Conservation (phyloP, 1,140 invertebrate genomes). For the Harpegnathos saltator region DNA sequence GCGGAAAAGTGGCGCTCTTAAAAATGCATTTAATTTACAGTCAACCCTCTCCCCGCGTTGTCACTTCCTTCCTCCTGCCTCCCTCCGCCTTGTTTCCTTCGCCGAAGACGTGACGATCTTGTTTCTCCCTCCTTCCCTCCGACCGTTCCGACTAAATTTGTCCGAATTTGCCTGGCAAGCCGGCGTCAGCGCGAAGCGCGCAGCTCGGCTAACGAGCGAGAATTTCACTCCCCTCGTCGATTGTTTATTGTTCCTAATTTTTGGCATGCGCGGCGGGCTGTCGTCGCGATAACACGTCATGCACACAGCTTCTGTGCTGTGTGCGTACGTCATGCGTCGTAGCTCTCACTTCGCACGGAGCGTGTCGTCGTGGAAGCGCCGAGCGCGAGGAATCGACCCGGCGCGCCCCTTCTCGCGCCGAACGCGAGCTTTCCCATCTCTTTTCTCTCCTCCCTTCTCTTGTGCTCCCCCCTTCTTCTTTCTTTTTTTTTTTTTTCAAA, state of each 20-base stretch:
- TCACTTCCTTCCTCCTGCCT: too few species aligned
- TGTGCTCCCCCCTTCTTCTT: too few species aligned
- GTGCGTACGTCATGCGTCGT: too few species aligned
- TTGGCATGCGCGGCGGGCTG: constrained; percentile 7
- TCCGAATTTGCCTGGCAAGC: constrained; percentile 30
- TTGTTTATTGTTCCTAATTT: constrained; percentile 36
- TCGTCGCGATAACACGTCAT: neutral
- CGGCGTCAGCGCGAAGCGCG: neutral
- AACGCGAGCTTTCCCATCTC: too few species aligned
- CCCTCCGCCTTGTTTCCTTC: neutral
- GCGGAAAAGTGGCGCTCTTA: constrained; percentile 48
- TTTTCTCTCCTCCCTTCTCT: too few species aligned
- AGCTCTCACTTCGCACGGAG: neutral
- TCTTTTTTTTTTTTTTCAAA: neutral
- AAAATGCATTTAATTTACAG: constrained; percentile 61
- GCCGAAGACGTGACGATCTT: constrained; percentile 11
- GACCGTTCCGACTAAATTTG: constrained; percentile 25
- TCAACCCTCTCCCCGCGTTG: neutral
- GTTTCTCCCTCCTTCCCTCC: neutral
- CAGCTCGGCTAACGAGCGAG: constrained; percentile 24
- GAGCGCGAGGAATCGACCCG: neutral
- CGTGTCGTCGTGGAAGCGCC: neutral
- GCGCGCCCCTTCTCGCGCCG: too few species aligned
- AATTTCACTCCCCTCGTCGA: constrained; percentile 13
- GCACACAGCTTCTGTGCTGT: too few species aligned